Evolutionary conservation across 1,140 invertebrate species (phyloP), one percentile per base, ranked within the genome.

Genomic region (Chironomus striatipennis): DNA sequence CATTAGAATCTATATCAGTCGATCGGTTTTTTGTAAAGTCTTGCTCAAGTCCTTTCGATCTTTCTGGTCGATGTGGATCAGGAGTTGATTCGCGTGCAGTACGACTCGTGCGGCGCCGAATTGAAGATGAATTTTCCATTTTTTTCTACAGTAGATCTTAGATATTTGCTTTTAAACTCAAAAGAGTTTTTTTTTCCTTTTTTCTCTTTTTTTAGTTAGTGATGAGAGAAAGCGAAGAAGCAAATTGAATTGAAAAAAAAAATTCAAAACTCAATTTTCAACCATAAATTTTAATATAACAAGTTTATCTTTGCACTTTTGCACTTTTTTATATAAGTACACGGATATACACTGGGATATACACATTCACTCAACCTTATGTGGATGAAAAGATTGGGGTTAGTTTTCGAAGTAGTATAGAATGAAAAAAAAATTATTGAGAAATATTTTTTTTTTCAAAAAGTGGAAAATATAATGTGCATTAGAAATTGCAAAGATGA

Each of bases 201-300:
- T 70, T 70, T 70, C 20, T 18, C 12, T 5, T 57, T 57, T 10
- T 57, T 57, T 12, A 57, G 47, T n/a, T 57, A n/a, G 47, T n/a
- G 1, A n/a, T 5, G 47, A 57, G 47, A 57, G 15, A 57, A 57
- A 15, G 12, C 12, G 47, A 57, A 57, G 5, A 57, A 57, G 12
- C 1, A 34, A 57, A 70, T 70, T 70, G 65, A 70, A 70, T 57
- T 57, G 20, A 70, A 70, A 70, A 18, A 70, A 70, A 70, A 18
- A 18, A 18, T 70, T 70, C 64, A 67, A 70, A 70, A 70, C 65
- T 70, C 65, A 70, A 70, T 70, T 70, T 70, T 70, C 18, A 15
- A 70, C 65, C n/a, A 70, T 70, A 70, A 70, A 70, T 70, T 70
- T 70, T 70, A 70, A 70, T 70, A 70, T 20, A 70, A 70, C 20